These are phyloP conservation scores for Polyommatus icarus DNA, from an alignment of 2,888 invertebrate genomes.

Conservation along the genomic window DNA sequence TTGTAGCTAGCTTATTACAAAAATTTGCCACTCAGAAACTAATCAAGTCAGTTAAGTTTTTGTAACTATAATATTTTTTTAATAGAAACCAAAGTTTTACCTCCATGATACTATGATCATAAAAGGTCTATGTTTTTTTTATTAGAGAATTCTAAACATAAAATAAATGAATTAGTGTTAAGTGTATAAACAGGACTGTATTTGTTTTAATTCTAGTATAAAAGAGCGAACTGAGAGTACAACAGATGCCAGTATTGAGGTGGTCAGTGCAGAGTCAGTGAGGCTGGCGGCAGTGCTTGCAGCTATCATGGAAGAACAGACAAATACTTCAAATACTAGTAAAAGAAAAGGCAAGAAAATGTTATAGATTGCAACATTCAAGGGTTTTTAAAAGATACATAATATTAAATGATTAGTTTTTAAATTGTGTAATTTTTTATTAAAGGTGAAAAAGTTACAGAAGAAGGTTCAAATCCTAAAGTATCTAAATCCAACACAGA, in stretches of 20 bases:
- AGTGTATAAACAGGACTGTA: neutral
- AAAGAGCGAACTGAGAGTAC: conserved; percentile 64
- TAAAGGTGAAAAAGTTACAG: conserved; percentile 59
- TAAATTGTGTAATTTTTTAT: neutral
- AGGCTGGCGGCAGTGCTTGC: conserved; percentile 65
- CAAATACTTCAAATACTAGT: conserved; percentile 40
- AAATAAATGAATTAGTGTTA: no score
- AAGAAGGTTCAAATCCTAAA: conserved; percentile 64
- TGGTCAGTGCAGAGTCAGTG: conserved; percentile 69
- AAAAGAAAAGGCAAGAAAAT: conserved; percentile 70
- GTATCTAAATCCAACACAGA: conserved; percentile 67
- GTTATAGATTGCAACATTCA: neutral
- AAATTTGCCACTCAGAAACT: conserved; percentile 77
- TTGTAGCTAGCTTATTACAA: conserved; percentile 68
- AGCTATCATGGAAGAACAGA: conserved; percentile 69
- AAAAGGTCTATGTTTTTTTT: neutral
- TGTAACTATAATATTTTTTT: neutral
- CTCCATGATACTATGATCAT: no score
- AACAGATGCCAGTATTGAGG: conserved; percentile 65
- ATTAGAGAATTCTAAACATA: neutral
- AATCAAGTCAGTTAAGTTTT: conserved; percentile 59
- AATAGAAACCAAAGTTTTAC: neutral
- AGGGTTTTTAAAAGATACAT: no score
- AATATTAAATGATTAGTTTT: no score
- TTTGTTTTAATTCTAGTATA: conserved; percentile 49